These are phyloP conservation scores for Pithys albifrons DNA, from an alignment of 2,113 vertebrate genomes.

Conservation along the genomic window DNA sequence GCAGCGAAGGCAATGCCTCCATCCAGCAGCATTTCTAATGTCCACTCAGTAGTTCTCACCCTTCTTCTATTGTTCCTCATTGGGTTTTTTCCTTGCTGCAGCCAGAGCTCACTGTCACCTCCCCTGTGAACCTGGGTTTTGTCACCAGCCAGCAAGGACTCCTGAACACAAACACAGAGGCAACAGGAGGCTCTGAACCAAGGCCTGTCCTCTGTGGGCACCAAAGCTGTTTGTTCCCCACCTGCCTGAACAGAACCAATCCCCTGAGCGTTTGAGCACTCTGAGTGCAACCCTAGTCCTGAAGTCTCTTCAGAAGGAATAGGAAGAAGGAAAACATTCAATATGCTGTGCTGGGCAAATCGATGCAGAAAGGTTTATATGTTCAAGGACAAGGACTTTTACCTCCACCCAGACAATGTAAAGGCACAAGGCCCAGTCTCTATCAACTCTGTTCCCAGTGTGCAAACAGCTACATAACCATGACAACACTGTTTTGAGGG, in stretches of 20 bases:
- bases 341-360: neutral
- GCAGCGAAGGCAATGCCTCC: neutral
- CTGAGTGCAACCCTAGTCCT: neutral
- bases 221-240: rapidly evolving
- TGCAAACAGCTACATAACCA: neutral
- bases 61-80: rapidly evolving
- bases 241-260: neutral
- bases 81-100: neutral
- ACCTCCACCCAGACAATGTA: neutral
- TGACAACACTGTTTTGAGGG: neutral
- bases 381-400: neutral
- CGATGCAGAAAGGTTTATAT: neutral
- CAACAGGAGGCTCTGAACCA: neutral
- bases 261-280: neutral
- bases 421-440: neutral
- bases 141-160: neutral
- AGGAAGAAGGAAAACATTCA: neutral
- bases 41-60: neutral
- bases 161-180: neutral
- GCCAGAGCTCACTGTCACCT: neutral
- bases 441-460: neutral
- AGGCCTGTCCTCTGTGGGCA: neutral
- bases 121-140: neutral
- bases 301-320: rapidly evolving
- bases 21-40: neutral